Conservation (phyloP, 1,140 invertebrate genomes). For the Steinernema feltiae region DNA sequence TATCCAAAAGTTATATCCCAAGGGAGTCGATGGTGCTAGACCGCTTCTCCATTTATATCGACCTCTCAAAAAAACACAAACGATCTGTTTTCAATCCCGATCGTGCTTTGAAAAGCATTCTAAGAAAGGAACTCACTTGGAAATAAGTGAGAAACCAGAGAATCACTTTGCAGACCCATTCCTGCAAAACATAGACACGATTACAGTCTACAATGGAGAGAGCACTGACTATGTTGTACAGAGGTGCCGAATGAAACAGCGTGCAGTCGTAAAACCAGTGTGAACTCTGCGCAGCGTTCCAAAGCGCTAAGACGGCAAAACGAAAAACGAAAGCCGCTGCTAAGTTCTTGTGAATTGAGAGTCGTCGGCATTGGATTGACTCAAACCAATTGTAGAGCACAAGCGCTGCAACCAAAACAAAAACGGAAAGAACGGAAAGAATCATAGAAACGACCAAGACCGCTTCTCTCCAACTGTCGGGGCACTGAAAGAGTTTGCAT, state of each 20-base stretch:
- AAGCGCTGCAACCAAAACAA: conserved; percentile 47
- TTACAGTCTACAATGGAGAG: background rate
- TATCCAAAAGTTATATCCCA: background rate
- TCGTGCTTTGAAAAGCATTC: background rate
- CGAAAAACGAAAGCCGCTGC: conserved; percentile 61
- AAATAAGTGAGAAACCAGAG: conserved; percentile 57
- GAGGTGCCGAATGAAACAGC: conserved; percentile 38
- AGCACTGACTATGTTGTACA: conserved; percentile 25
- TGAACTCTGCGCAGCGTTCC: conserved; percentile 45
- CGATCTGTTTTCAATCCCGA: background rate
- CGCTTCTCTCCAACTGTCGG: conserved; percentile 47
- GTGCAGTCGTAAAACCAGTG: conserved; percentile 55
- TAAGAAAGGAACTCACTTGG: conserved; percentile 41
- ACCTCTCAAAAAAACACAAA: background rate
- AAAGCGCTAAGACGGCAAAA: conserved; percentile 53
- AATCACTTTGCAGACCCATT: conserved; percentile 54
- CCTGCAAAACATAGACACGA: conserved; percentile 31
- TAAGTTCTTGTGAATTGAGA: conserved; percentile 62
- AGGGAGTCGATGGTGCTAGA: background rate
- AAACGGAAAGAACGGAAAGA: conserved; percentile 52
- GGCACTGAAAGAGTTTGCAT: conserved; percentile 51
- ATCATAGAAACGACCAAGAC: conserved; percentile 54
- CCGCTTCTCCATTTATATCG: background rate
- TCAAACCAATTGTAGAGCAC: conserved; percentile 55
- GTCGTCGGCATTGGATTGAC: conserved; percentile 53